These are phyloP conservation scores for Glomeris maerens DNA, from an alignment of 1,140 invertebrate species.

Conservation along the genomic window DNA sequence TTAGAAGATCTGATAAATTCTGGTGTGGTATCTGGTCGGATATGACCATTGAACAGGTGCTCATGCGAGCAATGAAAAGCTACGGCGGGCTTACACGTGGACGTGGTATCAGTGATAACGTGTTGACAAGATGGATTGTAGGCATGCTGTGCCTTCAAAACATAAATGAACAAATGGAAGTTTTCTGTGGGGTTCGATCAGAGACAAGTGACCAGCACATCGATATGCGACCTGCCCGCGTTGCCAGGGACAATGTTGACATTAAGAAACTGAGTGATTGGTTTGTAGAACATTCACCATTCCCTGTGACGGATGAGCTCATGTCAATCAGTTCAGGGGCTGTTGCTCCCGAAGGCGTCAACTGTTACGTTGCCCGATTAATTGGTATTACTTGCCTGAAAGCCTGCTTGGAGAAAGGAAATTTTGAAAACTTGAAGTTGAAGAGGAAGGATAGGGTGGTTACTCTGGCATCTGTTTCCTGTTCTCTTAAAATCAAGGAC, in stretches of 20 bases:
- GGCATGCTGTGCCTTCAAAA: not conserved
- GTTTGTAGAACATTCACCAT: not conserved
- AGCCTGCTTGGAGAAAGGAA: too few species aligned
- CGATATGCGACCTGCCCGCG: not conserved
- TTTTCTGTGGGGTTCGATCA: not conserved
- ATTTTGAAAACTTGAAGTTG: too few species aligned
- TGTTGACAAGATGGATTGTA: slow-evolving; percentile 16
- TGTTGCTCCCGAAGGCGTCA: not conserved
- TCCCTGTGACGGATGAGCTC: too few species aligned
- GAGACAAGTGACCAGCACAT: not conserved
- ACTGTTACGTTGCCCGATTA: not conserved
- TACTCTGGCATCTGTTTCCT: too few species aligned
- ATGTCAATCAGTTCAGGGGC: not conserved
- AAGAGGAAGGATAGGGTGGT: too few species aligned
- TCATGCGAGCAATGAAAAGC: slow-evolving; percentile 22
- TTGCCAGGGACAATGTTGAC: not conserved
- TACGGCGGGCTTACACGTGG: slow-evolving; percentile 22
- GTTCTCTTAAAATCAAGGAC: too few species aligned
- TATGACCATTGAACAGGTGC: slow-evolving; percentile 24
- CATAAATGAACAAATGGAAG: not conserved
- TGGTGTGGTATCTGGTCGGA: slow-evolving; percentile 25
- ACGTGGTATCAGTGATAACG: slow-evolving; percentile 18
- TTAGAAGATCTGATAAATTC: slow-evolving; percentile 20
- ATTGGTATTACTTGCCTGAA: not conserved
- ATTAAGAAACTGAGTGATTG: not conserved